Percentiles rank a stretch among this genome's conserved stretches.
Conservation (phyloP, 2,888 invertebrate species). For the Pandemis corylana region DNA sequence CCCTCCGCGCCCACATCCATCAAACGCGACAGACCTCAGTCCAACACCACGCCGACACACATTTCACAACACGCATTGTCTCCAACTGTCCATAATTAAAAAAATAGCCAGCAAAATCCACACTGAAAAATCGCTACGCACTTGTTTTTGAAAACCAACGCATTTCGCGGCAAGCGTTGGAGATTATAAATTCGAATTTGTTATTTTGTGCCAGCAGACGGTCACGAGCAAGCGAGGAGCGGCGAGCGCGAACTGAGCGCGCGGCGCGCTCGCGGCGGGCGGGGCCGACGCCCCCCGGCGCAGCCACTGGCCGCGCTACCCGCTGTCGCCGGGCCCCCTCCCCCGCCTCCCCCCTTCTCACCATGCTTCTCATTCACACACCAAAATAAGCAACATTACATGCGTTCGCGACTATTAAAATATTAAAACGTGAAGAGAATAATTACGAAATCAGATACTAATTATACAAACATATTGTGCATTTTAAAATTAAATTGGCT, state of each 20-base stretch:
- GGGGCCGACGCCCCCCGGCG: slow-evolving; percentile 62
- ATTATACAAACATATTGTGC: not conserved
- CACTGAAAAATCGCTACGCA: slow-evolving; percentile 27
- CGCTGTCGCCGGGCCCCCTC: slow-evolving; percentile 69
- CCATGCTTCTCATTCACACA: slow-evolving; percentile 49
- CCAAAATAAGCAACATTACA: slow-evolving; percentile 25
- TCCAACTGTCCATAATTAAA: slow-evolving; percentile 8
- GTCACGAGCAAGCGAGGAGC: slow-evolving; percentile 42
- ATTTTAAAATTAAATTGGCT: not conserved
- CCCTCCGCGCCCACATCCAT: slow-evolving; percentile 81
- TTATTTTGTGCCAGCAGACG: slow-evolving; percentile 22
- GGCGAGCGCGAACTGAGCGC: slow-evolving; percentile 50
- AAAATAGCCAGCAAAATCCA: not conserved
- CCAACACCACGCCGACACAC: slow-evolving; percentile 54
- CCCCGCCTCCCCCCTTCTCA: slow-evolving; percentile 52
- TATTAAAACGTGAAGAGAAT: slow-evolving; percentile 30
- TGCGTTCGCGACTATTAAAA: slow-evolving; percentile 31
- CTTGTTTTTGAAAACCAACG: slow-evolving; percentile 13
- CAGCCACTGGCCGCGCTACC: slow-evolving; percentile 75
- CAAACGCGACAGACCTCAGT: slow-evolving; percentile 65
- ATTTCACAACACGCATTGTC: slow-evolving; percentile 64
- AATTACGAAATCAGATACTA: not conserved
- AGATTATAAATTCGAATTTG: slow-evolving; percentile 7
- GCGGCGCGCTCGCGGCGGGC: slow-evolving; percentile 53
- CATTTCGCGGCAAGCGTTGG: slow-evolving; percentile 23